Percentiles rank a stretch among this genome's conserved stretches.
Evolutionary conservation across 1,140 invertebrate species (phyloP).

Genomic region (Steinernema khuongi): DNA sequence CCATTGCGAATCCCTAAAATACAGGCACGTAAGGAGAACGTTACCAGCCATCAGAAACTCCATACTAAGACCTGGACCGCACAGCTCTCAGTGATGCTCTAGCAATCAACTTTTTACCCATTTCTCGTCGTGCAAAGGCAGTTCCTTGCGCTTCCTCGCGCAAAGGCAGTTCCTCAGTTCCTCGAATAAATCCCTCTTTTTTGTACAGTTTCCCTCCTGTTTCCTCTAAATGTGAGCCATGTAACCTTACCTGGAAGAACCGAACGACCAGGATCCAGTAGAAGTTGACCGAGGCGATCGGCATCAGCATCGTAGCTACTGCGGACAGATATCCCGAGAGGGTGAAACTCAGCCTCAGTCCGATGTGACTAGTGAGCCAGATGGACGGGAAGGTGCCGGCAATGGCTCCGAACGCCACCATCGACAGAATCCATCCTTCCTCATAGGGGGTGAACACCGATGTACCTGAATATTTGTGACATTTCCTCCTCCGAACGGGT

Average conservation of each 20-base stretch:
- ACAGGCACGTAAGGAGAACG: too few relatives aligned
- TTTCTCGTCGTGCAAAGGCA: too few relatives aligned
- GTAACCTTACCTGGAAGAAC: neutral
- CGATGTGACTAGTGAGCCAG: neutral
- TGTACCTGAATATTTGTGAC: neutral
- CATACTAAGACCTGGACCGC: too few relatives aligned
- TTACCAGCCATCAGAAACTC: too few relatives aligned
- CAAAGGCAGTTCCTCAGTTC: too few relatives aligned
- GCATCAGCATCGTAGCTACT: neutral
- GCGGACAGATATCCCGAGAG: neutral
- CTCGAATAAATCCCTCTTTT: too few relatives aligned
- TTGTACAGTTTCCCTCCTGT: too few relatives aligned
- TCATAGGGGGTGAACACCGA: neutral
- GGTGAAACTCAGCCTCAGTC: slow-evolving; percentile 1
- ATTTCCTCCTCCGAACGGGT: neutral
- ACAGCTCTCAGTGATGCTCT: too few relatives aligned
- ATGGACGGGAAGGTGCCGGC: neutral
- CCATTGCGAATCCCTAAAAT: neutral
- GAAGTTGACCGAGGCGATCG: neutral
- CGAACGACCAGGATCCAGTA: neutral
- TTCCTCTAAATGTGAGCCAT: neutral
- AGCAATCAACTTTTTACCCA: too few relatives aligned
- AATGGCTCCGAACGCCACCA: neutral
- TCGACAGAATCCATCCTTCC: neutral
- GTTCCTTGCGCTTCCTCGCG: too few relatives aligned